A percentile compares a stretch with the other conserved stretches of the same genome.
Evolutionary conservation across 1,140 invertebrate species (phyloP).

Genomic region (Leucophenga varia): DNA sequence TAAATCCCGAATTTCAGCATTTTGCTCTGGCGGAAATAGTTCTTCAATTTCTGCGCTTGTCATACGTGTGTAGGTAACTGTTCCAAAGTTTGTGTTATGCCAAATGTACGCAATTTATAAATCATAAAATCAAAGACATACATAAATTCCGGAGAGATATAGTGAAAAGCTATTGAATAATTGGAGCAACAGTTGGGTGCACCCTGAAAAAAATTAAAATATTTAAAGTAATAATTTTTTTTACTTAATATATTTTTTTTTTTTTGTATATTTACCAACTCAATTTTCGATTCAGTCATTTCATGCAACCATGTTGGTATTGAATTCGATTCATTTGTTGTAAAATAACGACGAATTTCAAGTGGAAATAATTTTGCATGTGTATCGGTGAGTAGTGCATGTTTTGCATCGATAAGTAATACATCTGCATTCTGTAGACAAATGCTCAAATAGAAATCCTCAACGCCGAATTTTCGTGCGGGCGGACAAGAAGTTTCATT

Average conservation of each 20-base stretch:
- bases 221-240: too few relatives aligned
- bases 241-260: too few relatives aligned
- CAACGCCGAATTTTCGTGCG: conserved; percentile 70
- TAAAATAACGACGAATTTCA: conserved; percentile 62
- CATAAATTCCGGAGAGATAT: conserved; percentile 32
- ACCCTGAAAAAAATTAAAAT: conserved; percentile 17
- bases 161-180: conserved; percentile 37
- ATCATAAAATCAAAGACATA: conserved; percentile 39
- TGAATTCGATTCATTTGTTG: conserved; percentile 12
- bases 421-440: conserved; percentile 90
- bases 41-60: conserved; percentile 17
- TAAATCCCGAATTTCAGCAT: conserved; percentile 23
- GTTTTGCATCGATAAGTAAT: conserved; percentile 44
- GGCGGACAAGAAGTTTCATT: conserved; percentile 68
- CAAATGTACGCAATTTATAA: conserved; percentile 23
- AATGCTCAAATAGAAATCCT: conserved; percentile 93
- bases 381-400: conserved; percentile 17
- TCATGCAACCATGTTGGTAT: conserved; percentile 30
- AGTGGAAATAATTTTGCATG: conserved; percentile 32
- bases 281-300: conserved; percentile 24
- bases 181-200: conserved; percentile 32
- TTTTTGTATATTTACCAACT: conserved; percentile 18
- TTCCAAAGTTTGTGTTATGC: background rate
- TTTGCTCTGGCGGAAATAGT: conserved; percentile 34
- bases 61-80: conserved; percentile 7